These are phyloP conservation scores for Gracilinanus agilis DNA, from an alignment of 2,113 vertebrate genomes.

Conservation along the genomic window DNA sequence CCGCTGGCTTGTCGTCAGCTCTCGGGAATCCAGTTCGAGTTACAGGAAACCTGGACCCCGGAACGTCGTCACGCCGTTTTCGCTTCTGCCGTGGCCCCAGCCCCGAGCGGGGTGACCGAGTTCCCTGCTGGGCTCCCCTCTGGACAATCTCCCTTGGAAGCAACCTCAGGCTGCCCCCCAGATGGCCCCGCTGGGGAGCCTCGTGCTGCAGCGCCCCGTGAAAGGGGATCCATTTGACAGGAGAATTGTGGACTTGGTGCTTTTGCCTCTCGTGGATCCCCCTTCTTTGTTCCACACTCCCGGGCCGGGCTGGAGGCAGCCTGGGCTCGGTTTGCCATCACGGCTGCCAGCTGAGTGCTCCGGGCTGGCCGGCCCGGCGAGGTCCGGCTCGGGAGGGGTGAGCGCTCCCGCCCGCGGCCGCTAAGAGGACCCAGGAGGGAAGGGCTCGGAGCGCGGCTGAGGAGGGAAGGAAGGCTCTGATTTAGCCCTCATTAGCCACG, in stretches of 20 bases:
- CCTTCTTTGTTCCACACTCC: no score
- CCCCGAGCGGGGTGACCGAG: neutral
- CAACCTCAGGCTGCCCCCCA: slow-evolving; percentile 11
- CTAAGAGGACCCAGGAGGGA: no score
- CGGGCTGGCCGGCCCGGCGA: no score
- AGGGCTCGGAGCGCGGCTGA: neutral
- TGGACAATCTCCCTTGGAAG: slow-evolving; percentile 29
- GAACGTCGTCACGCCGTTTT: neutral
- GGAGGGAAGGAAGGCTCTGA: neutral
- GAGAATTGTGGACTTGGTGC: neutral
- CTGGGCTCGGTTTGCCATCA: no score
- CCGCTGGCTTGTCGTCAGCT: neutral
- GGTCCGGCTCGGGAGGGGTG: no score
- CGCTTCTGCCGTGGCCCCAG: slow-evolving; percentile 24
- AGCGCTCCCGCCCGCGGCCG: no score
- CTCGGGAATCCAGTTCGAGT: neutral
- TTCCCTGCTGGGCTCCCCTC: neutral
- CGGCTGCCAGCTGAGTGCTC: no score
- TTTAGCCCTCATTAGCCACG: no score
- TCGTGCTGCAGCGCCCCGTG: neutral
- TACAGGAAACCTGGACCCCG: neutral
- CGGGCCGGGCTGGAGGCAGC: no score
- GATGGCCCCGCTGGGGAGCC: neutral
- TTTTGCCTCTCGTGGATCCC: neutral
- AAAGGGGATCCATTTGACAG: neutral